Evolutionary conservation across 2,888 invertebrate species (phyloP), one percentile per base, ranked within the genome.

Genomic region (Hylaea fasciaria): DNA sequence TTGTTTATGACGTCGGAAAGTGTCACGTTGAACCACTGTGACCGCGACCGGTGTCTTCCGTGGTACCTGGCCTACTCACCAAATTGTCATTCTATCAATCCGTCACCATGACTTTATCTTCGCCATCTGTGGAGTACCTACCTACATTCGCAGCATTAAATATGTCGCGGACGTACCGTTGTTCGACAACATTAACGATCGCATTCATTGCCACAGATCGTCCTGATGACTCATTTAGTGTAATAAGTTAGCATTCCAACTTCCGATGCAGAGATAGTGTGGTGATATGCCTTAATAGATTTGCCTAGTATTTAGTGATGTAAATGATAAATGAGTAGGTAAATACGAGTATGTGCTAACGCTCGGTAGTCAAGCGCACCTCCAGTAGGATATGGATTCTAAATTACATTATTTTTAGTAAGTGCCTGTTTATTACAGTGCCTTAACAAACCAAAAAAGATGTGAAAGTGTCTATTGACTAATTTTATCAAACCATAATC

Each of bases 21-120:
- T 93, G 90, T 93, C 90, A 92, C 92, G 82, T 87, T 92, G 92
- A 92, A 92, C 92, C 85, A 91, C 77, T 83, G 83, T 92, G 92
- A 92, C 92, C 86, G 83, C 81, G 81, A 80, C 79, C 85, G 78
- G 80, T 83, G 88, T 89, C 88, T 89, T 88, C 88, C 81, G 84
- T 81, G 80, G 82, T 84, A 76, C 73, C 82, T 91, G 91, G 85
- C 91, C 91, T 90, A 92, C 91, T 91, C 90, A 87, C 87, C 73
- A 88, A 90, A 86, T 86, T 89, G 90, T 89, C 89, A 91, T 88
- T 89, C 89, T 87, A 88, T 90, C 91, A 88, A 89, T 89, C 86
- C 82, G 83, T 87, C 89, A 88, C 83, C 83, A 84, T 83, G 83
- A 83, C 85, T 84, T 82, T 87, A 89, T 88, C 89, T 83, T 83